A percentile compares a stretch with the other conserved stretches of the same genome.
phyloP scores from a whole-genome alignment of 2,888 invertebrate genomes.

The Dioctria linearis region DNA sequence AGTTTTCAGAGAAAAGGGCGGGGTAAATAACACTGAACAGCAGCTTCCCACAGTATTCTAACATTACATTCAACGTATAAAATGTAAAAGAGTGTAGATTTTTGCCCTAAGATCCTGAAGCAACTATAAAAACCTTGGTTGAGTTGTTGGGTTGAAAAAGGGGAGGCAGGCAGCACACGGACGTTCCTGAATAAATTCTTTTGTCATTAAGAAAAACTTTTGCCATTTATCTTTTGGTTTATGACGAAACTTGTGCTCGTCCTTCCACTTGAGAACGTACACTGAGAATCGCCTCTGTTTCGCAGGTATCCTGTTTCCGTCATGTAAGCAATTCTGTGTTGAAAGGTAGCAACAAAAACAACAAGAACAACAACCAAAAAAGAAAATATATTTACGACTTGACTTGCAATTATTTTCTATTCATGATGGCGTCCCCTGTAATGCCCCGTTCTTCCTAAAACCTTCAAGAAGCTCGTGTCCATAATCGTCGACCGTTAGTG shows the following conservation, averaged over 20 bases:
- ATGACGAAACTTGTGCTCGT: slow-evolving; percentile 45
- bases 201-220: slow-evolving; percentile 48
- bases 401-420: slow-evolving; percentile 43
- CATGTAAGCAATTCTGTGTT: slow-evolving; percentile 29
- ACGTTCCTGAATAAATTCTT: slow-evolving; percentile 40
- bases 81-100: slow-evolving; percentile 20
- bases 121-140: slow-evolving; percentile 37
- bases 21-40: slow-evolving; percentile 2
- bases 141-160: background rate
- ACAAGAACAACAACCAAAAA: background rate
- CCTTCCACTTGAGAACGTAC: slow-evolving; percentile 10
- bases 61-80: background rate
- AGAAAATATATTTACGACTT: slow-evolving; percentile 38
- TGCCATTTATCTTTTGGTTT: slow-evolving; percentile 46
- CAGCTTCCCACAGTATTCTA: background rate
- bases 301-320: slow-evolving; percentile 44
- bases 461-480: background rate
- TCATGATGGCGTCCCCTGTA: slow-evolving; percentile 23
- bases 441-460: too few species aligned
- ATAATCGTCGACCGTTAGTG: slow-evolving; percentile 32
- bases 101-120: slow-evolving; percentile 2
- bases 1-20: slow-evolving; percentile 11
- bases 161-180: background rate
- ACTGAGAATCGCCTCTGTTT: slow-evolving; percentile 15
- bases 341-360: slow-evolving; percentile 1